phyloP scores from a whole-genome alignment of 1,140 invertebrate species.

The Dreissena rostriformis region DNA sequence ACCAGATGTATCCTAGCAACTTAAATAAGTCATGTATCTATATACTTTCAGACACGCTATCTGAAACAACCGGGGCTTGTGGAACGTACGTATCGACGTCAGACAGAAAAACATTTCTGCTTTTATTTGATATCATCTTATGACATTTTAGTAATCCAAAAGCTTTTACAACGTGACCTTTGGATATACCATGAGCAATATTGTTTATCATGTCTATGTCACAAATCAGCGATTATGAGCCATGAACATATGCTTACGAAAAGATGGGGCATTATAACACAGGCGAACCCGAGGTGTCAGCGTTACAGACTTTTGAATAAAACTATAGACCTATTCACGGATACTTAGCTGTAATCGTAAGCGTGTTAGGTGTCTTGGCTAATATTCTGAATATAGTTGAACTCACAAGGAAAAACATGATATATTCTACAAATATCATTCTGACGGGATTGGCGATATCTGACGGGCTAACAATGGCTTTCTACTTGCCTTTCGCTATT shows the following conservation, averaged over 20 bases:
- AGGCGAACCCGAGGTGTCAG: too few species aligned
- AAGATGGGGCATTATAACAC: background rate
- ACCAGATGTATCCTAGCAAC: too few species aligned
- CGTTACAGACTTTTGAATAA: conserved; percentile 58
- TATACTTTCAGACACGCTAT: too few species aligned
- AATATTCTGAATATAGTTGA: conserved; percentile 95
- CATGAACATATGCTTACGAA: conserved; percentile 17
- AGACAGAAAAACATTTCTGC: too few species aligned
- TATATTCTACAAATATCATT: conserved; percentile 91
- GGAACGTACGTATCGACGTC: too few species aligned
- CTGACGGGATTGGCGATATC: conserved; percentile 91
- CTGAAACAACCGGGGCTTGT: too few species aligned
- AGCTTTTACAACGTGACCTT: too few species aligned
- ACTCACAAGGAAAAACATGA: conserved; percentile 91
- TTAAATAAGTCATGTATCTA: too few species aligned
- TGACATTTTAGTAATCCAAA: too few species aligned
- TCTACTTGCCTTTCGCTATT: conserved; percentile 77
- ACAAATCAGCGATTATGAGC: conserved; percentile 47
- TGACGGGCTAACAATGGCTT: conserved; percentile 91
- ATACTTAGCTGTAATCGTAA: conserved; percentile 88
- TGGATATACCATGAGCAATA: conserved; percentile 43
- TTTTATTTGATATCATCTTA: too few species aligned
- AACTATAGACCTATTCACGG: conserved; percentile 85
- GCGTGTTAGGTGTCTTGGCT: conserved; percentile 92
- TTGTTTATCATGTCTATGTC: conserved; percentile 45